Percentiles rank a stretch among this genome's conserved stretches.
These are phyloP conservation scores for Synergus itoensis DNA, from an alignment of 2,888 invertebrate species.

Conservation along the genomic window DNA sequence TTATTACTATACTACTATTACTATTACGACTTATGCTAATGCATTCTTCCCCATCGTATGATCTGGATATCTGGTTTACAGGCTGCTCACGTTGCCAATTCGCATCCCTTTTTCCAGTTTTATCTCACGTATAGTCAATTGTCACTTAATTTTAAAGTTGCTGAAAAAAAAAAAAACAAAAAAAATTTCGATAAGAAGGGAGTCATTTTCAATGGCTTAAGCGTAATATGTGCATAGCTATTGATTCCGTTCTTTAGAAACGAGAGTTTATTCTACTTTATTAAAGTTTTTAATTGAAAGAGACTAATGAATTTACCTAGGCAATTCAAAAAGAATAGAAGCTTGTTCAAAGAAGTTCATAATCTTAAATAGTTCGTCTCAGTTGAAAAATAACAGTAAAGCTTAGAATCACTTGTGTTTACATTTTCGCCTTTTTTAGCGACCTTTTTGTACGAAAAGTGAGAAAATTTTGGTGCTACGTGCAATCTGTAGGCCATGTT, in stretches of 20 bases:
- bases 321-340: not conserved
- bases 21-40: conserved; percentile 1
- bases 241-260: not conserved
- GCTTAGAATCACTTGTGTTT: not conserved
- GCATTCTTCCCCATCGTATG: conserved; percentile 16
- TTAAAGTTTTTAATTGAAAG: not conserved
- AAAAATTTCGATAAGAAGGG: not conserved
- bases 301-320: not conserved
- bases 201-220: not conserved
- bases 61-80: conserved; percentile 26
- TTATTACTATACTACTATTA: conserved; percentile 48
- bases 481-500: conserved; percentile 30
- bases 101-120: not conserved
- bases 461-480: conserved; percentile 17
- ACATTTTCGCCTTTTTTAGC: not conserved
- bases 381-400: not conserved
- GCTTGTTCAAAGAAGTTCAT: not conserved
- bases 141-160: not conserved
- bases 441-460: conserved; percentile 34
- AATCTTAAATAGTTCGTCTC: not conserved
- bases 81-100: conserved; percentile 37
- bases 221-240: not conserved
- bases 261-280: not conserved
- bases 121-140: not conserved
- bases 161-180: not conserved